Evolutionary conservation across 2,113 vertebrate genomes (phyloP), one percentile per base, ranked within the genome.

Genomic region (Australoheros scitulus): DNA sequence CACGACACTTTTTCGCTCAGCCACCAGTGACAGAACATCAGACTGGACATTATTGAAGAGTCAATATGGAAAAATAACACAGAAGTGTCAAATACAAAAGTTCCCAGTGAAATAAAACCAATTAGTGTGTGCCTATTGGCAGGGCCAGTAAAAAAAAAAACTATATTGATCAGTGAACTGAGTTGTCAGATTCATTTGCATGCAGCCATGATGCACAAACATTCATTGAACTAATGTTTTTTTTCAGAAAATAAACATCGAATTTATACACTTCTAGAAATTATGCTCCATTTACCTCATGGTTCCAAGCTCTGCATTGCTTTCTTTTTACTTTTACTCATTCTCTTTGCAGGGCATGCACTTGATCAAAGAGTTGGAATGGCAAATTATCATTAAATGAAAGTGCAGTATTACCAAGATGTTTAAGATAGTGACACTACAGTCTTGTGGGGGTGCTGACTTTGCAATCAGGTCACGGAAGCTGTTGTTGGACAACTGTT

Each of bases 401-500:
- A 91, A 91, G 87, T 92, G 87, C 91, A 92, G 89, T 77, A 77
- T 83, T 91, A 88, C 90, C 91, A 88, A 87, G 85, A 90, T 80
- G 87, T 87, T 83, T 70, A 29, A 83, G 87, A 84, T 89, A 89
- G 92, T 88, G 84, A 93, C 88, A 90, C 88, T 83, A 88, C 92
- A 90, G 81, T 88, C 84, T 56, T 84, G 82, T 26, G 4, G 59
- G 78, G 78, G 61, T 93, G 95, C 94, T 94, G 94, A 94, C 93
- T 78, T 68, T 88, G 93, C 93, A 92, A 76, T 87, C 91, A 88
- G 86, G 70, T 88, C 84, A 52, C 88, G 81, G 72, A 88, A 90
- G 86, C 83, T 89, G 86, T 84, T 88, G 77, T 86, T 85, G 81
- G 89, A 94, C 94, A 93, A 89, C 87, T 92, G 88, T 90, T 91